Conservation (phyloP, 2,797 vertebrate species). For the Lacerta bilineata region DNA sequence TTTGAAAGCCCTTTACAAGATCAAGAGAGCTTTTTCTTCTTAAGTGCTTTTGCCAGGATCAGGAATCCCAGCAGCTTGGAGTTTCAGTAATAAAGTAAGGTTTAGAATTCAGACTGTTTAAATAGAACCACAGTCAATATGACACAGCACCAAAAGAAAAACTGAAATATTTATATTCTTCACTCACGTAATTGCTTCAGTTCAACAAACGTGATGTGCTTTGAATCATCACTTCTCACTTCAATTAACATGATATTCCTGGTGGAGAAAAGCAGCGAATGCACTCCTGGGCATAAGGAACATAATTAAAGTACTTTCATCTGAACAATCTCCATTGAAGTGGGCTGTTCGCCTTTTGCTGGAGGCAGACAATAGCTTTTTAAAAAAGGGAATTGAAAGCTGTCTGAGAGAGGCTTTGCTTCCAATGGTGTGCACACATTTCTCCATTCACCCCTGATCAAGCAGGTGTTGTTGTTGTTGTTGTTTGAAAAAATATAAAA, state of each 20-base stretch:
- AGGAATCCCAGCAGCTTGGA: conserved; percentile 49
- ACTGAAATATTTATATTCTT: background rate
- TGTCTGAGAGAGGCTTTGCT: background rate
- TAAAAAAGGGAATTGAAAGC: background rate
- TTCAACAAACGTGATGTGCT: background rate
- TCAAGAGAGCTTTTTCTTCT: conserved; percentile 32
- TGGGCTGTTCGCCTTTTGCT: background rate
- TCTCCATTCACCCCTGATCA: background rate
- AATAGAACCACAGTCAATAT: conserved; percentile 32
- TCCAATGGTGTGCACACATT: background rate
- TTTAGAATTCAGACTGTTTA: conserved; percentile 46
- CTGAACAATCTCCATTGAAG: background rate
- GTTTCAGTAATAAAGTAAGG: conserved; percentile 42
- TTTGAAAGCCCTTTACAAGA: conserved; percentile 47
- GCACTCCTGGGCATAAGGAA: background rate
- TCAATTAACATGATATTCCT: background rate
- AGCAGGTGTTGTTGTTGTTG: no score
- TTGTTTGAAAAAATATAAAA: background rate
- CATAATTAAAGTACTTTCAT: background rate
- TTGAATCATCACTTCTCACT: background rate
- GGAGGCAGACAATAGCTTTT: background rate
- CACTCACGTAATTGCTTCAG: conserved; percentile 5
- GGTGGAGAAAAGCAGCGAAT: conserved; percentile 14
- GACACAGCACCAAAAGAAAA: conserved; percentile 18
- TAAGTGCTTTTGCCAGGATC: conserved; percentile 39